Evolutionary conservation across 2,113 vertebrate species (phyloP).

Genomic region (Oncorhynchus tshawytscha): DNA sequence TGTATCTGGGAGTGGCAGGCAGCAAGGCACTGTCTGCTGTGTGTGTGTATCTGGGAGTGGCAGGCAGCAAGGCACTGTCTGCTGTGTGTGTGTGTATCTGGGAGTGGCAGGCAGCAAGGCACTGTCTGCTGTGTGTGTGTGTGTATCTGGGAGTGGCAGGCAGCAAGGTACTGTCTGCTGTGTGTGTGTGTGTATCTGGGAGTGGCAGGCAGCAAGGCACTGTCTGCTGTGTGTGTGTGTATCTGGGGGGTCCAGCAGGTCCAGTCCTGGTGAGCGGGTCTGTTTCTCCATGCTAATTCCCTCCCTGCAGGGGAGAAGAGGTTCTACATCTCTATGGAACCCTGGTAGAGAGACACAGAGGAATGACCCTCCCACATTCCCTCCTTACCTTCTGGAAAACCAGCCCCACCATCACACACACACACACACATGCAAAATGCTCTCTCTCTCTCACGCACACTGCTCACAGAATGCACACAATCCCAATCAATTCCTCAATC

Average conservation of each 20-base stretch:
- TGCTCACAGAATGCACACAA: neutral
- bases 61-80: too few species aligned
- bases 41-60: too few species aligned
- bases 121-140: too few species aligned
- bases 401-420: neutral
- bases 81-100: too few species aligned
- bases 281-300: conserved; percentile 54
- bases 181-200: too few species aligned
- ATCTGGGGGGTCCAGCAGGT: conserved; percentile 51
- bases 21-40: neutral
- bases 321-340: conserved; percentile 34
- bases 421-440: too few species aligned
- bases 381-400: conserved; percentile 26
- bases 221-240: conserved; percentile 13
- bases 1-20: neutral
- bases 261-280: conserved; percentile 20
- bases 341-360: neutral
- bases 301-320: conserved; percentile 41
- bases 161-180: too few species aligned
- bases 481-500: conserved; percentile 64
- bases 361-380: neutral
- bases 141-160: too few species aligned
- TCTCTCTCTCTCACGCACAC: neutral
- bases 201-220: too few species aligned
- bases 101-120: too few species aligned